Percentiles rank a stretch among this genome's conserved stretches.
Conservation (phyloP, 2,797 vertebrate species). For the Sphaeramia orbicularis region DNA sequence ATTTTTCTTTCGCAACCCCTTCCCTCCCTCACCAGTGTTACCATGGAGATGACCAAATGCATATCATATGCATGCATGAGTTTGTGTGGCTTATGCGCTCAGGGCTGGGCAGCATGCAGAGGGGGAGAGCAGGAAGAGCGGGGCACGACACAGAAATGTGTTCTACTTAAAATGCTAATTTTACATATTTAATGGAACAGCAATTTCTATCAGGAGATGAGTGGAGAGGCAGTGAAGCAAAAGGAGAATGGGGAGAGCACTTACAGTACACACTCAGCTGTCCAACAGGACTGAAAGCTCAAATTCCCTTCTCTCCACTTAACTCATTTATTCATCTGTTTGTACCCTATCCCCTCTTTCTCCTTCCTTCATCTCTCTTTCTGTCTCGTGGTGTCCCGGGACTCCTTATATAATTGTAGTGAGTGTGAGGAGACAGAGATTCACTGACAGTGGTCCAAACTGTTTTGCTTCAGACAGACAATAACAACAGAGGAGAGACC, state of each 20-base stretch:
- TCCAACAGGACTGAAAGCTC: conserved; percentile 69
- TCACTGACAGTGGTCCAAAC: conserved; percentile 37
- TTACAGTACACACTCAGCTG: conserved; percentile 70
- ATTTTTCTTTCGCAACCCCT: conserved; percentile 58
- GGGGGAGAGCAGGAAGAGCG: conserved; percentile 59
- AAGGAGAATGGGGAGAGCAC: conserved; percentile 67
- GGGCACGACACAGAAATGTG: conserved; percentile 79
- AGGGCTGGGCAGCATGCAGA: conserved; percentile 69
- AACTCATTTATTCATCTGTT: conserved; percentile 82
- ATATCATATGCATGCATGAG: conserved; percentile 91
- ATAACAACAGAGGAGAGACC: conserved; percentile 29
- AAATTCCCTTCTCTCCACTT: conserved; percentile 79
- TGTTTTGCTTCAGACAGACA: conserved; percentile 21
- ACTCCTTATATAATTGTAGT: conserved; percentile 62
- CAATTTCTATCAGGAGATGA: conserved; percentile 78
- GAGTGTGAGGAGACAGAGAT: conserved; percentile 46
- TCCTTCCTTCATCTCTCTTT: conserved; percentile 26
- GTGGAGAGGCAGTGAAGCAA: conserved; percentile 57
- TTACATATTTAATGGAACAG: conserved; percentile 87
- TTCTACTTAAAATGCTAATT: conserved; percentile 88
- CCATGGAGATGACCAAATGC: conserved; percentile 92
- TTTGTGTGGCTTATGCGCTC: conserved; percentile 80
- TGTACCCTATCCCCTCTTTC: conserved; percentile 19
- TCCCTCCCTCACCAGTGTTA: conserved; percentile 75
- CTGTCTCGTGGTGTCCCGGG: conserved; percentile 37